phyloP scores from a whole-genome alignment of 2,888 invertebrate genomes.

The Plutella xylostella region DNA sequence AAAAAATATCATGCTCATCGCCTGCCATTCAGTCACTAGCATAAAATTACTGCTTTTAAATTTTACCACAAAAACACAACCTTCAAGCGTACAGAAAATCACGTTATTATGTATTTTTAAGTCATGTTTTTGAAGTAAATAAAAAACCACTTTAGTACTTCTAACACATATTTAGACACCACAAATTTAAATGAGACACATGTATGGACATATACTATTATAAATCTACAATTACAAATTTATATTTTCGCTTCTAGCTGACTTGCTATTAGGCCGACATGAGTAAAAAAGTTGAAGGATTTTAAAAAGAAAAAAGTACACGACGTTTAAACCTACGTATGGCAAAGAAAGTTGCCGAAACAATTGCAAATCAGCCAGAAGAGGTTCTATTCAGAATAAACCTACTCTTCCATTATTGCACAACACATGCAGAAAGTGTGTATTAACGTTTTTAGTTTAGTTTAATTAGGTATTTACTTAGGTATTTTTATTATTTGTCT shows the following conservation, averaged over 20 bases:
- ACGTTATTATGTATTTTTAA: background rate
- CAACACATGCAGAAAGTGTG: constrained; percentile 63
- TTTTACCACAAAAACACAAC: constrained; percentile 6
- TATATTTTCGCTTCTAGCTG: constrained; percentile 42
- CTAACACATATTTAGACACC: constrained; percentile 68
- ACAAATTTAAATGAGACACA: constrained; percentile 65
- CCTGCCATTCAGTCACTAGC: constrained; percentile 60
- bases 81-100: background rate
- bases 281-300: background rate
- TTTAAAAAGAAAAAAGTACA: constrained; percentile 1
- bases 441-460: constrained; percentile 39
- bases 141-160: constrained; percentile 34
- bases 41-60: constrained; percentile 22
- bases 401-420: constrained; percentile 59
- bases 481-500: constrained; percentile 21
- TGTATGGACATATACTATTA: constrained; percentile 66
- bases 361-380: constrained; percentile 45
- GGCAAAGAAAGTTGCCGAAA: background rate
- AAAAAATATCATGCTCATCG: constrained; percentile 59
- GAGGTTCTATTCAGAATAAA: constrained; percentile 38
- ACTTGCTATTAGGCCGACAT: constrained; percentile 27
- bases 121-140: constrained; percentile 5
- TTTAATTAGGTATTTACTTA: constrained; percentile 12
- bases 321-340: constrained; percentile 33
- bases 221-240: constrained; percentile 47